Conservation (phyloP, 2,797 vertebrate genomes). For the Heterohyrax brucei region DNA sequence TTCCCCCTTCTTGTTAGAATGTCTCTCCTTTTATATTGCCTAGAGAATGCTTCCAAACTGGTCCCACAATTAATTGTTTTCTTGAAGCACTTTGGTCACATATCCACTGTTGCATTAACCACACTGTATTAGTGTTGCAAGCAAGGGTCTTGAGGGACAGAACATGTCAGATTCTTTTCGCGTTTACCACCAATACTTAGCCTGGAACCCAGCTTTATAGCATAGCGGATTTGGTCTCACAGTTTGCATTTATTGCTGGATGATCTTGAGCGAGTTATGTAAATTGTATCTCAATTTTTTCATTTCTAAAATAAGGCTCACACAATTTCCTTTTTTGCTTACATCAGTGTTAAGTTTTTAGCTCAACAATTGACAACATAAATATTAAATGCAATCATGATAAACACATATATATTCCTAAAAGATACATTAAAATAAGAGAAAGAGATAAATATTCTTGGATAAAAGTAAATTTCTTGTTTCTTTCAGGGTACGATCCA, state of each 20-base stretch:
- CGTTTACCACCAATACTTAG: background rate
- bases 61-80: background rate
- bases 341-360: background rate
- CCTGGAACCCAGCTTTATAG: background rate
- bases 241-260: background rate
- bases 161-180: background rate
- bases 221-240: background rate
- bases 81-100: background rate
- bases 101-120: too few relatives aligned
- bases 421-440: background rate
- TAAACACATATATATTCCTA: background rate
- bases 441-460: background rate
- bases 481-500: slow-evolving; percentile 18
- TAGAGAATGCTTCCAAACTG: slow-evolving; percentile 16
- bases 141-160: background rate
- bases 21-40: background rate
- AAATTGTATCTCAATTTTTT: background rate
- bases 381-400: background rate
- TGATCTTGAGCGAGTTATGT: background rate
- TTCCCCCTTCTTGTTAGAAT: background rate
- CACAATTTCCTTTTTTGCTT: background rate
- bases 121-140: background rate
- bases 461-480: background rate
- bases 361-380: background rate
- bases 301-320: background rate